Percentiles rank a stretch among this genome's conserved stretches.
Conservation (phyloP, 2,113 vertebrate species). For the Ascaphus truei region DNA sequence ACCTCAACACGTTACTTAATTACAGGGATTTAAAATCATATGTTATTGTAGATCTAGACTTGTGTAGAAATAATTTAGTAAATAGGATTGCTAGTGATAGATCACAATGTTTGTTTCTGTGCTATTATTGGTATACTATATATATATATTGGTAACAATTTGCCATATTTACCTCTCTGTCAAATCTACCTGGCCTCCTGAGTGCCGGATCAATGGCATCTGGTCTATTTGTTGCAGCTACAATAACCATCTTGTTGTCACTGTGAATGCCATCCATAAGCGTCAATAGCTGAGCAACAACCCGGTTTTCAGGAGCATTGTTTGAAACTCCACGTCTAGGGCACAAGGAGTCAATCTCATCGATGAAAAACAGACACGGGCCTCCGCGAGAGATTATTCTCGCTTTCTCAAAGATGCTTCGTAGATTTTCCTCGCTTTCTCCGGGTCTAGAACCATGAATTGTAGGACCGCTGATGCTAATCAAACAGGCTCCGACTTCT, state of each 20-base stretch:
- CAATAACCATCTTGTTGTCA: constrained; percentile 65
- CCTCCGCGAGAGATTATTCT: constrained; percentile 62
- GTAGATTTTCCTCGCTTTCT: constrained; percentile 84
- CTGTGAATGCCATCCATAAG: constrained; percentile 77
- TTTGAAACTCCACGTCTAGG: constrained; percentile 65
- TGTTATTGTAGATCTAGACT: too few species aligned
- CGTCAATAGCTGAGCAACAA: constrained; percentile 87
- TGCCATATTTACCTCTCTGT: constrained; percentile 75
- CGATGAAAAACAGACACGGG: constrained; percentile 83
- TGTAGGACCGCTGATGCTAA: constrained; percentile 72
- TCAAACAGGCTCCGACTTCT: constrained; percentile 70
- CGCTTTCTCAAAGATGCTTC: constrained; percentile 70
- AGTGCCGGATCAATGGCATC: constrained; percentile 83
- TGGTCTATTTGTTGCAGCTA: constrained; percentile 83
- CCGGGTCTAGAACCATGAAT: constrained; percentile 86
- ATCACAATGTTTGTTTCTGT: too few species aligned
- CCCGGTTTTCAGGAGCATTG: constrained; percentile 71
- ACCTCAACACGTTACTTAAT: too few species aligned
- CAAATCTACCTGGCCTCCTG: constrained; percentile 86
- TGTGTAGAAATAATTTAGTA: too few species aligned
- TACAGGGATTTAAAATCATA: too few species aligned
- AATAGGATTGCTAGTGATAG: too few species aligned
- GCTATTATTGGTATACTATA: too few species aligned
- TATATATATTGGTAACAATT: too few species aligned
- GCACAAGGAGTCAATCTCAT: constrained; percentile 89